Evolutionary conservation across 2,888 invertebrate genomes (phyloP), one percentile per base, ranked within the genome.

Genomic region (Conchocele bisecta): DNA sequence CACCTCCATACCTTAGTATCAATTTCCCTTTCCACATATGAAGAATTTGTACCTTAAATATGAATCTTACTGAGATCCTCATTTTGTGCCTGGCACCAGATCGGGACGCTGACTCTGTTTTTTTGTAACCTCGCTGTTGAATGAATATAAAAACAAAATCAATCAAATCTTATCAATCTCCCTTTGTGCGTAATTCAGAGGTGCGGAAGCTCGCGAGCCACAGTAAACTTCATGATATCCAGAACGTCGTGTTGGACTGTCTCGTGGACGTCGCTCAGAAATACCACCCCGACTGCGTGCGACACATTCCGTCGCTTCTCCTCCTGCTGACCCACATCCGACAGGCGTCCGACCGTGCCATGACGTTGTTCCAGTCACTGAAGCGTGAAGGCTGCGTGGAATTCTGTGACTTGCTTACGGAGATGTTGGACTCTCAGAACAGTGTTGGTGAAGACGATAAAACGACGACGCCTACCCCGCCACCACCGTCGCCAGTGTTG

Each of bases 291-390:
- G 84, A 87, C 67, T 83, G 83, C 66, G 51, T 82, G 39, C 70
- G 86, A 26, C 86, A 86, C 46, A 84, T 87, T 22, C 86, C 88
- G 13, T 84, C 86, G 42, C 68, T 87, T 17, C 67, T 88, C 26
- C 72, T 88, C 22, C 70, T 88, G 29, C 81, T 88, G 35, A 86
- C 87, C n/a, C 88, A 88, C 68, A 82, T 88, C 29, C 75, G 86
- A 17, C 87, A 86, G 68, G 87, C 87, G 0, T 84, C 85, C 4
- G 85, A 86, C 48, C 81, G 86, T 6, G 86, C 84, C n/a, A 85
- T 85, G 15, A 67, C 84, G 5, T 86, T 83, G 71, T 86, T 88
- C 71, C 86, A 86, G 74, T 81, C 75, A 39, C 78, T 87, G 29
- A 88, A 88, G 70, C 72, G 68, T 29, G 87, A 87, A 65, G 88